Base-by-base conservation (phyloP, 2,113 vertebrate genomes). In the Corydoras sp. region DNA sequence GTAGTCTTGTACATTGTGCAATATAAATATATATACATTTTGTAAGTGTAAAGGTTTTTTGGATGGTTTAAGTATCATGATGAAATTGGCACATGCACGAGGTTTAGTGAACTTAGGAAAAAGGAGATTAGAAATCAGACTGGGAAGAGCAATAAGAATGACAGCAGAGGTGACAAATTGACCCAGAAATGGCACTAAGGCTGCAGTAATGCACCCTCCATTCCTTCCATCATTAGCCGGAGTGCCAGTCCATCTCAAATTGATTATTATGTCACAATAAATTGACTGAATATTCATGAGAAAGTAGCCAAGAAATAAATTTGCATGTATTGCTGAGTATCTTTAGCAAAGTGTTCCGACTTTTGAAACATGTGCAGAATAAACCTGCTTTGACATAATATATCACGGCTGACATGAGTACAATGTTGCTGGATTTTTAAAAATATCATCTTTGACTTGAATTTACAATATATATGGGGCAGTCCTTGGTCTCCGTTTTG, bases 261-360 rank as follows among this genome's bases (percentile, higher is more conserved):
- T 58, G 77, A 89, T 80, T 73, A 82, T 74, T 76, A 73, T 62
- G 72, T 67, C 79, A 85, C 68, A 59, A 65, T 83, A 81, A 72
- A 74, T 85, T 79, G 76, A 85, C 84, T 82, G 85, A 84, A 88
- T 86, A 83, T 88, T 84, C 79, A 88, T 80, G 79, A 79, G 72
- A 63, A 66, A 62, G 53, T 67, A 68, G 74, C 76, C 62, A 64
- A 69, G 81, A 77, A 75, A 58, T 65, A 74, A 66, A 73, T 77
- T 82, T 79, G 61, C 83, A 73, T 85, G 81, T 77, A 71, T 84
- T 83, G 78, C 62, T 73, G 80, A 60, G 77, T 67, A 30, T 76
- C 53, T 74, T 81, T 79, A 76, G 68, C 68, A 69, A 56, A 71
- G 58, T 79, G 69, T 48, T 76, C 69, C 48, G 13, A 15, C 14